phyloP scores from a whole-genome alignment of 2,888 invertebrate species.

The Bugula neritina region DNA sequence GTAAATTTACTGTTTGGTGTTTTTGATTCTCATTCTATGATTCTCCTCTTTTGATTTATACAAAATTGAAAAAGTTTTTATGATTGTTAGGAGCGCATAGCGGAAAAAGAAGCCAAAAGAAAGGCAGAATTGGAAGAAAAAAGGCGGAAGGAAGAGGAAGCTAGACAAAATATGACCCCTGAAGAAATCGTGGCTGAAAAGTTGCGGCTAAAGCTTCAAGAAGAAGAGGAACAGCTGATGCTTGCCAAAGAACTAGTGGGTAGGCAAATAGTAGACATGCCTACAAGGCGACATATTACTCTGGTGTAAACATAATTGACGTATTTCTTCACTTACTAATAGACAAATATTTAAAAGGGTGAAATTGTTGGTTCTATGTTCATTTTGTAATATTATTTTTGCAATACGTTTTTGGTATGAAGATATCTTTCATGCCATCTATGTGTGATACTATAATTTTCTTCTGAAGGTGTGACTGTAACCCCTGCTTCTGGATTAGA shows the following conservation, averaged over 20 bases:
- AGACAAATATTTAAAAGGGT: too few relatives aligned
- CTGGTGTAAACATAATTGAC: too few relatives aligned
- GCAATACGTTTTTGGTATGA: too few relatives aligned
- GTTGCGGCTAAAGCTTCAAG: neutral
- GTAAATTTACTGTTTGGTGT: too few relatives aligned
- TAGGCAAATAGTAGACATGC: neutral
- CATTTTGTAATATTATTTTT: too few relatives aligned
- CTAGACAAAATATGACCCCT: neutral
- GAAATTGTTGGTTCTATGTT: too few relatives aligned
- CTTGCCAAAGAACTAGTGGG: conserved; percentile 12
- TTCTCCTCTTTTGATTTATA: too few relatives aligned
- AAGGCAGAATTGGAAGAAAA: conserved; percentile 13
- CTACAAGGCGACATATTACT: too few relatives aligned
- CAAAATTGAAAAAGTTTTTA: too few relatives aligned
- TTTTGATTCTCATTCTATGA: too few relatives aligned
- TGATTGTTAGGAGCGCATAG: conserved; percentile 9
- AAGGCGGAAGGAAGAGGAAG: conserved; percentile 15
- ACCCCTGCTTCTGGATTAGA: neutral
- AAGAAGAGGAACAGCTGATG: conserved; percentile 24
- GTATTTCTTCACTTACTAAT: too few relatives aligned
- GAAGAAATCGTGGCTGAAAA: conserved; percentile 16
- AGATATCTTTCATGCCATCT: too few relatives aligned
- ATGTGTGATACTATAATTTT: neutral
- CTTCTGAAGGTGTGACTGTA: neutral
- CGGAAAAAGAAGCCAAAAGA: conserved; percentile 18